These are phyloP conservation scores for Tanaodytes sp. DNA, from an alignment of 2,888 invertebrate genomes.

Conservation along the genomic window DNA sequence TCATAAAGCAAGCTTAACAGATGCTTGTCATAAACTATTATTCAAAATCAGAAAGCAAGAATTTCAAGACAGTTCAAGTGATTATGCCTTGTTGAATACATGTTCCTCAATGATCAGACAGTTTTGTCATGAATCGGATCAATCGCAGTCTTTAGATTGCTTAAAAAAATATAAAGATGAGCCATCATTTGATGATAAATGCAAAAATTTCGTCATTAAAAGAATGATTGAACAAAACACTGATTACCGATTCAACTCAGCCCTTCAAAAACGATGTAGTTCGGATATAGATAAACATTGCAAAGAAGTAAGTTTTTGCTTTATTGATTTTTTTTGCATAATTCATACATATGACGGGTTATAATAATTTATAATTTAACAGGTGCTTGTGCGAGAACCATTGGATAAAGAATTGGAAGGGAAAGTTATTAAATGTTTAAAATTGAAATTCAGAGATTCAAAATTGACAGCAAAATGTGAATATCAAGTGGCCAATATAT, in stretches of 20 bases:
- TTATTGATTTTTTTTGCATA: too few relatives aligned
- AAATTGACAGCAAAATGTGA: conserved; percentile 85
- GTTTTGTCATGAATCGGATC: conserved; percentile 83
- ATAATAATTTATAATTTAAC: neutral
- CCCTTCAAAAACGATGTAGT: conserved; percentile 86
- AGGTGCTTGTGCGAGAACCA: conserved; percentile 64
- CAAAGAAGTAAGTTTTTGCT: conserved; percentile 74
- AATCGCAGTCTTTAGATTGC: conserved; percentile 82
- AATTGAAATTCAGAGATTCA: conserved; percentile 83
- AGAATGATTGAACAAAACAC: conserved; percentile 92
- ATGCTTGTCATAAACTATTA: conserved; percentile 84
- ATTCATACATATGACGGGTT: too few relatives aligned
- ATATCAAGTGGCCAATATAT: conserved; percentile 85
- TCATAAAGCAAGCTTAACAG: conserved; percentile 77
- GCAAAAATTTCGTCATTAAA: conserved; percentile 87
- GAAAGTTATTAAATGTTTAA: conserved; percentile 87
- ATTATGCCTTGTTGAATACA: conserved; percentile 86
- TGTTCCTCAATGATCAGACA: conserved; percentile 90
- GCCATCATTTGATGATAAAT: conserved; percentile 85
- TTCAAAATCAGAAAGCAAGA: conserved; percentile 91
- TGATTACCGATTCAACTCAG: conserved; percentile 91
- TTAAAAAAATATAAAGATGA: conserved; percentile 86
- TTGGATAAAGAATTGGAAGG: conserved; percentile 86
- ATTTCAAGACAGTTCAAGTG: conserved; percentile 88
- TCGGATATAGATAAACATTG: conserved; percentile 86